phyloP scores from a whole-genome alignment of 1,140 invertebrate genomes.

The Heliconius eleuchia region DNA sequence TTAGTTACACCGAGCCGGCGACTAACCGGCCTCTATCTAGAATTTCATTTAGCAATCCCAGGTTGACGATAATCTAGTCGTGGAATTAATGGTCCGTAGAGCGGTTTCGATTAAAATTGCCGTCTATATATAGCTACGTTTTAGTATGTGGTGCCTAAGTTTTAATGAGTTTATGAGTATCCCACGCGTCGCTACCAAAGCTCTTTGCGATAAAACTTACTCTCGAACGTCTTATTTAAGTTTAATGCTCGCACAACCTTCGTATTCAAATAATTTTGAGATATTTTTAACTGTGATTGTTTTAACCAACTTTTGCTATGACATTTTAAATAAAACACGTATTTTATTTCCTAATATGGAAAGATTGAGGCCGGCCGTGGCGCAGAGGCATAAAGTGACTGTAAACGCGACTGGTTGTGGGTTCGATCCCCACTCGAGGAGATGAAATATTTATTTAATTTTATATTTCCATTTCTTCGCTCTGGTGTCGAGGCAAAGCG shows the following conservation, averaged over 20 bases:
- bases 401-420: too few species aligned
- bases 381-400: too few species aligned
- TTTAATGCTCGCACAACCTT: slow-evolving; percentile 21
- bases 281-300: not conserved
- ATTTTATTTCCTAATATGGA: too few species aligned
- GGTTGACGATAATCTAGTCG: slow-evolving; percentile 63
- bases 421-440: too few species aligned
- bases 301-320: not conserved
- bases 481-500: too few species aligned
- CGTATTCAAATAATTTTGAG: slow-evolving; percentile 18
- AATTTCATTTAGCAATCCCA: slow-evolving; percentile 69
- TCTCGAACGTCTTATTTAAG: slow-evolving; percentile 38
- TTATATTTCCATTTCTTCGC: too few species aligned
- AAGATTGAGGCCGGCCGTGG: too few species aligned
- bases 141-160: slow-evolving; percentile 60
- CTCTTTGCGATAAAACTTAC: slow-evolving; percentile 36
- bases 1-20: slow-evolving; percentile 29
- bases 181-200: slow-evolving; percentile 38
- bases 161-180: slow-evolving; percentile 72
- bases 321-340: too few species aligned
- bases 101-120: slow-evolving; percentile 68
- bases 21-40: slow-evolving; percentile 49
- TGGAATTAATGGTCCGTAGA: slow-evolving; percentile 65
- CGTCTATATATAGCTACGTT: slow-evolving; percentile 61
- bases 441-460: too few species aligned